phyloP scores from a whole-genome alignment of 2,113 vertebrate genomes.

The Anhinga anhinga region DNA sequence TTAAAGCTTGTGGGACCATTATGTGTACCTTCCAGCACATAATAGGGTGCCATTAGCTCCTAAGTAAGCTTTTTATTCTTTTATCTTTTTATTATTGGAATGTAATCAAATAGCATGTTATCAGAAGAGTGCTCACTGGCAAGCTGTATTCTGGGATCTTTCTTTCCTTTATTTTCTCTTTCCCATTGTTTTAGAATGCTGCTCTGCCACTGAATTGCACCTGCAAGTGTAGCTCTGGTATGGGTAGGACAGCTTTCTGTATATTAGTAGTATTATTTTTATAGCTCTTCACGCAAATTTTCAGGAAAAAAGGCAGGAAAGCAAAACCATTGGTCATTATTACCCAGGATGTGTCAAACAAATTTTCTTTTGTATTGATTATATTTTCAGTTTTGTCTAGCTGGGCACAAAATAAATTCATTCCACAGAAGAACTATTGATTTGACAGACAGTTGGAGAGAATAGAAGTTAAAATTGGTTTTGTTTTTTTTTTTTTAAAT shows the following conservation, averaged over 20 bases:
- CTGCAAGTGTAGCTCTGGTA: neutral
- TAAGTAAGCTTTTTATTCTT: neutral
- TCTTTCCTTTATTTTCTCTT: neutral
- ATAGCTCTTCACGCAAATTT: neutral
- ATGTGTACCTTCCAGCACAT: neutral
- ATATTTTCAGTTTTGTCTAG: neutral
- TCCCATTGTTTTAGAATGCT: neutral
- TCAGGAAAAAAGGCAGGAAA: neutral
- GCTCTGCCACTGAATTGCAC: neutral
- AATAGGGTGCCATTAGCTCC: neutral
- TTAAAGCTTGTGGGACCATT: neutral
- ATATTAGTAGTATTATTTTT: neutral
- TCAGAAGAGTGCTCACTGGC: neutral
- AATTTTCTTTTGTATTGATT: slow-evolving; percentile 6
- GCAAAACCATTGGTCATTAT: neutral
- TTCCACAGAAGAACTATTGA: slow-evolving; percentile 11
- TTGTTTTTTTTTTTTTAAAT: neutral
- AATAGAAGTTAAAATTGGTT: neutral
- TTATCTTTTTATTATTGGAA: neutral
- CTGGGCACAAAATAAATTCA: slow-evolving; percentile 7
- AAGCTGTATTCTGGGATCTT: neutral
- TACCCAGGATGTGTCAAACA: neutral
- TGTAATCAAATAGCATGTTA: neutral
- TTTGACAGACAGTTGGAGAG: neutral
- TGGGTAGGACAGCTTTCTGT: neutral